Conservation (phyloP, 1,140 invertebrate genomes). For the Hylyphantes graminicola region DNA sequence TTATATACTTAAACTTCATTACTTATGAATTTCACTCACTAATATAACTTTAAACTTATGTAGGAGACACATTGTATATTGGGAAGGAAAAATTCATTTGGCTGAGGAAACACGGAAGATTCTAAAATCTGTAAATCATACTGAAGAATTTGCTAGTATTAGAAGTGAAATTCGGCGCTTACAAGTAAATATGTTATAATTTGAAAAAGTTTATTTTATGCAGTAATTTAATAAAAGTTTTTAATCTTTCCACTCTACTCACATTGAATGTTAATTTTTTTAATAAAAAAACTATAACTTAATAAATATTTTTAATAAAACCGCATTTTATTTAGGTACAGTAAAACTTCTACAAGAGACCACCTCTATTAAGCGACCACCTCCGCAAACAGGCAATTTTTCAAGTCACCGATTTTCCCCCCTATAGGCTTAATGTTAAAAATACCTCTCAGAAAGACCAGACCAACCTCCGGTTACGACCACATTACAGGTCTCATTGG, state of each 20-base stretch:
- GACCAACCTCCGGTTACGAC: no score
- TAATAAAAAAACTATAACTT: neutral
- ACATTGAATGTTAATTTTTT: neutral
- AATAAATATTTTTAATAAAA: neutral
- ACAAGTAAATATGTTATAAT: neutral
- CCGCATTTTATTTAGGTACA: no score
- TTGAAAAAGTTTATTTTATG: no score
- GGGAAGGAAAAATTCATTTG: conserved; percentile 48
- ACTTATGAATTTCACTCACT: neutral
- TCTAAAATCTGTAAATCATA: conserved; percentile 30
- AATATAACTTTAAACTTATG: neutral
- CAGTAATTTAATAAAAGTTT: no score
- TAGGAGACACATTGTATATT: conserved; percentile 39
- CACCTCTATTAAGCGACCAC: no score
- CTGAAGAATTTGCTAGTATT: conserved; percentile 4
- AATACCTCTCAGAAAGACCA: no score
- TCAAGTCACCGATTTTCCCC: no score
- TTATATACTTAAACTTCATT: neutral
- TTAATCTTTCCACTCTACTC: no score
- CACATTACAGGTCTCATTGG: no score
- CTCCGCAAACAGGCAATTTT: no score
- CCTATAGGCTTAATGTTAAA: no score
- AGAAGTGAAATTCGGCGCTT: conserved; percentile 50
- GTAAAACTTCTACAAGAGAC: no score
- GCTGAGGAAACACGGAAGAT: conserved; percentile 47